Base-by-base conservation (phyloP, 2,888 invertebrate genomes). In the Pocota personata region DNA sequence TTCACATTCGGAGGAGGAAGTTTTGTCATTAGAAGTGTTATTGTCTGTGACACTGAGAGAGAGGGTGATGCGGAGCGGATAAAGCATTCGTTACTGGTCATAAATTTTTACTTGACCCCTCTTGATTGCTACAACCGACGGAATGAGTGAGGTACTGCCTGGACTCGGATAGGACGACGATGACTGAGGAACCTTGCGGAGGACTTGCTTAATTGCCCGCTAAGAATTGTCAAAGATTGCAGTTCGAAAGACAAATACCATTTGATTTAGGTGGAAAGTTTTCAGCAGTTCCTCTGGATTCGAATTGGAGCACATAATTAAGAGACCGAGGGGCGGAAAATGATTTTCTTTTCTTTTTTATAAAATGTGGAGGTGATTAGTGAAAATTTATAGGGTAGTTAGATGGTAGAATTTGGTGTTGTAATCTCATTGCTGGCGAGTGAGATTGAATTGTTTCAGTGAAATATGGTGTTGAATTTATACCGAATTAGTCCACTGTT, bases 71-170 rank as follows among this genome's bases (percentile, higher is more conserved):
- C n/a, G 16, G 43, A 46, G 27, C 27, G 50, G 76, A 80, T 71
- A 71, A 75, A 66, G 69, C 69, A 80, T 76, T 76, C 64, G 80
- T 84, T 60, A 86, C 66, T 86, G 86, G 71, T 60, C 76, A 76
- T 86, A 80, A 86, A 86, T 86, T 86, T 80, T 80, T 76, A 75
- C 75, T 80, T 80, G 80, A 80, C 80, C 76, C 58, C 69, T 50
- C 69, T 58, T 76, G 69, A 82, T 75, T 76, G 69, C 57, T 48
- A 48, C 7, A 10, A 60, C 19, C 6, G 8, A 35, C 16, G 30
- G 8, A 40, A 21, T 48, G 27, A 76, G 48, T 69, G 21, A 24
- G 62, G 21, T 40, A 21, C 24, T 10, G 48, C 43, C n/a, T 8
- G 43, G 10, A 43, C 19, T 21, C 10, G 0, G 21, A 12, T 21